These are phyloP conservation scores for Lamprologus sp. DNA, from an alignment of 2,113 vertebrate genomes.

Conservation along the genomic window DNA sequence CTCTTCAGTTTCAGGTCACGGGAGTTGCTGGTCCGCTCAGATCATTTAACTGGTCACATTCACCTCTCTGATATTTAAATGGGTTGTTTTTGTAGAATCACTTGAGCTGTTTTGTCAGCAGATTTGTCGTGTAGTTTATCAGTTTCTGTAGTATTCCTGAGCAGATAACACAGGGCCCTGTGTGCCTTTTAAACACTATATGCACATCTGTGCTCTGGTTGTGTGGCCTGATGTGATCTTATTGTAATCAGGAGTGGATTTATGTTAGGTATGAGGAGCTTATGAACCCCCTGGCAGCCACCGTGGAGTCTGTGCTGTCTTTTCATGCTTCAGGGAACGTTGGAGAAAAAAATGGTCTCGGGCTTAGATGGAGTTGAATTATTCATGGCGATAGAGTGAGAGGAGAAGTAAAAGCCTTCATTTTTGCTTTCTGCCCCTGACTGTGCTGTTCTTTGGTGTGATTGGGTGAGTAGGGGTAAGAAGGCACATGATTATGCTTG, in stretches of 20 bases:
- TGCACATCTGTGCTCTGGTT: neutral
- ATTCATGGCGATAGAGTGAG: constrained; percentile 40
- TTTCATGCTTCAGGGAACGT: constrained; percentile 40
- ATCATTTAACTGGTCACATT: neutral
- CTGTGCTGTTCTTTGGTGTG: neutral
- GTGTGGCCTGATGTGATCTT: constrained; percentile 30
- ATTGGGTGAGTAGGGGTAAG: constrained; percentile 21
- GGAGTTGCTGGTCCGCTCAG: neutral
- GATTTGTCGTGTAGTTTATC: neutral
- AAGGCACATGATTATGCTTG: neutral
- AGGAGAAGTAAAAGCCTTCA: constrained; percentile 41
- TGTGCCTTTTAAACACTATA: neutral
- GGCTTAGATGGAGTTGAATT: constrained; percentile 41
- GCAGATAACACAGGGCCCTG: neutral
- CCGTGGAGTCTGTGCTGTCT: constrained; percentile 6
- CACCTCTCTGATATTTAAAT: neutral
- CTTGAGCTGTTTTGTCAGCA: neutral
- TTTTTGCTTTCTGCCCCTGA: constrained; percentile 23
- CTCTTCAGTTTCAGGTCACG: neutral
- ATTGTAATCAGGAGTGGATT: constrained; percentile 28
- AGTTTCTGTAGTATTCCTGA: neutral
- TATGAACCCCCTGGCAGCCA: constrained; percentile 16
- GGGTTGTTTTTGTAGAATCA: neutral
- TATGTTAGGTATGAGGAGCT: constrained; percentile 31
- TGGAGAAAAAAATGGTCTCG: constrained; percentile 5